These are phyloP conservation scores for Caenorhabditis briggsae DNA, from an alignment of 1,140 invertebrate species.

Conservation along the genomic window DNA sequence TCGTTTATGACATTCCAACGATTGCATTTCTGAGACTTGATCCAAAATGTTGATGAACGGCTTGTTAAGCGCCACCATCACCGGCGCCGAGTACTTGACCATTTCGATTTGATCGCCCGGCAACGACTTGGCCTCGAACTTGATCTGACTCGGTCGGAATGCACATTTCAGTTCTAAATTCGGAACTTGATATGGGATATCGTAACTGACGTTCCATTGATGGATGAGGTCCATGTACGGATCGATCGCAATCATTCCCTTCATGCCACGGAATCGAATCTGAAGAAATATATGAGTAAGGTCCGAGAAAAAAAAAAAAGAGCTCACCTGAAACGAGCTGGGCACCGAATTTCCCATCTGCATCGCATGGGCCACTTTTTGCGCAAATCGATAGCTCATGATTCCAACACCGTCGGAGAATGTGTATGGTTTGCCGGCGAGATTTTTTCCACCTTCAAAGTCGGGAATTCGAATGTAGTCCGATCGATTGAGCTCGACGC, in stretches of 20 bases:
- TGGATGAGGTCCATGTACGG: slow-evolving; percentile 49
- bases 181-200: neutral
- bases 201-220: slow-evolving; percentile 3
- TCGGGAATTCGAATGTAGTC: neutral
- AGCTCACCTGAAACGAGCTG: slow-evolving; percentile 61
- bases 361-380: slow-evolving; percentile 43
- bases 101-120: slow-evolving; percentile 61
- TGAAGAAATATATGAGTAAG: too few species aligned
- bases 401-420: slow-evolving; percentile 70
- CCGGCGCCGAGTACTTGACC: slow-evolving; percentile 64
- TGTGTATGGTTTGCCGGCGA: neutral
- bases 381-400: slow-evolving; percentile 59
- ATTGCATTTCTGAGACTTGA: slow-evolving; percentile 66
- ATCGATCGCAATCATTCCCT: slow-evolving; percentile 62
- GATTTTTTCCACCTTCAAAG: neutral
- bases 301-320: too few species aligned
- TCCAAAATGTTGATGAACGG: slow-evolving; percentile 70
- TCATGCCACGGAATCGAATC: slow-evolving; percentile 65
- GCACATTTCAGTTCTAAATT: neutral
- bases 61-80: slow-evolving; percentile 62
- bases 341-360: slow-evolving; percentile 57
- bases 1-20: slow-evolving; percentile 56
- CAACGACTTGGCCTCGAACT: slow-evolving; percentile 12
- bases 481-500: neutral
- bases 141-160: slow-evolving; percentile 58